A percentile compares a stretch with the other conserved stretches of the same genome.
These are phyloP conservation scores for Cydia pomonella DNA, from an alignment of 1,140 invertebrate genomes.

Conservation along the genomic window DNA sequence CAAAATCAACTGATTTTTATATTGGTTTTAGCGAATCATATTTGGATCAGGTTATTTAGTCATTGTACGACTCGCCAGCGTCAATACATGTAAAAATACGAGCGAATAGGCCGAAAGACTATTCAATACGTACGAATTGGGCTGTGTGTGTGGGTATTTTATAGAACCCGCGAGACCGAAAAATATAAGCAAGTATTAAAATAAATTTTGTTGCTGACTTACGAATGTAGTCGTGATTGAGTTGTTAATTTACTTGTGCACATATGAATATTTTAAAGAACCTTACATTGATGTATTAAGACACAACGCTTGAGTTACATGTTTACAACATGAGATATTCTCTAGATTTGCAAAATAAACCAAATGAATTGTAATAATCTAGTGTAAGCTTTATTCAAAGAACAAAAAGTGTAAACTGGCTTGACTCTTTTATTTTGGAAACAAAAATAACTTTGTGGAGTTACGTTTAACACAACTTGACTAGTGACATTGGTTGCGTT, in stretches of 20 bases:
- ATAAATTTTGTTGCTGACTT: too few relatives aligned
- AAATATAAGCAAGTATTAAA: not conserved
- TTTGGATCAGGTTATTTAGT: too few relatives aligned
- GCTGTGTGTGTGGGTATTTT: not conserved
- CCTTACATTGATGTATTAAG: constrained; percentile 26
- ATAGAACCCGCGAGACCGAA: not conserved
- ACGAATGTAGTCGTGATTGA: not conserved
- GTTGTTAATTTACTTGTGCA: not conserved
- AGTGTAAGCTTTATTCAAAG: constrained; percentile 29
- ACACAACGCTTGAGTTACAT: constrained; percentile 34
- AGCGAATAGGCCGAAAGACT: too few relatives aligned
- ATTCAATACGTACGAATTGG: too few relatives aligned
- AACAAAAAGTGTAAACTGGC: not conserved
- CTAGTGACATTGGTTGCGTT: constrained; percentile 61
- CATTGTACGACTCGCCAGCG: too few relatives aligned
- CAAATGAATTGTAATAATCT: too few relatives aligned
- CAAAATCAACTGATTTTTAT: not conserved
- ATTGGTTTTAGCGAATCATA: too few relatives aligned
- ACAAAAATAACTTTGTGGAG: constrained; percentile 38
- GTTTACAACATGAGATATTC: constrained; percentile 44
- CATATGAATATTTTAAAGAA: constrained; percentile 9
- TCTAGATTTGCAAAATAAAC: constrained; percentile 38
- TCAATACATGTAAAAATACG: too few relatives aligned
- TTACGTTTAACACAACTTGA: constrained; percentile 53
- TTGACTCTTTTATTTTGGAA: not conserved